A percentile compares a stretch with the other conserved stretches of the same genome.
Conservation (phyloP, 2,888 invertebrate genomes). For the Clusia tigrina region DNA sequence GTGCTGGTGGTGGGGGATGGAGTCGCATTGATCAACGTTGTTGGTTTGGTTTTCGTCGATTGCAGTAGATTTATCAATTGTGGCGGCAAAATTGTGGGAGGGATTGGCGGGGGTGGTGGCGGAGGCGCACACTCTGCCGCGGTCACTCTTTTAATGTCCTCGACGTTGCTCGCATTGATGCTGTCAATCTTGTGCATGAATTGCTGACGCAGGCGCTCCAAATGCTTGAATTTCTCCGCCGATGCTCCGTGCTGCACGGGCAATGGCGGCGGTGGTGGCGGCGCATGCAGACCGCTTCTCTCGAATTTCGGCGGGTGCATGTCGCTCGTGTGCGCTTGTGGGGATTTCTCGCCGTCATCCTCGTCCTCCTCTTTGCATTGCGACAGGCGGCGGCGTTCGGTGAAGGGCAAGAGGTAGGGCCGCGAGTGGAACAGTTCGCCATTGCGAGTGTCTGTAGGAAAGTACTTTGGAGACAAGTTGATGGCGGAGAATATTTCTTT, state of each 20-base stretch:
- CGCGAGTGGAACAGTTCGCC: slow-evolving; percentile 52
- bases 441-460: slow-evolving; percentile 42
- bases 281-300: slow-evolving; percentile 27
- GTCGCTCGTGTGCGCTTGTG: slow-evolving; percentile 35
- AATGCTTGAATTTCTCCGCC: slow-evolving; percentile 57
- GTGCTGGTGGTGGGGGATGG: neutral
- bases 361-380: slow-evolving; percentile 88
- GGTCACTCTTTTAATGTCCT: slow-evolving; percentile 47
- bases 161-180: slow-evolving; percentile 60
- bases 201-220: slow-evolving; percentile 58
- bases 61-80: slow-evolving; percentile 54
- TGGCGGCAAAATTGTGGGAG: slow-evolving; percentile 47
- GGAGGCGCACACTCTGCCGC: slow-evolving; percentile 51
- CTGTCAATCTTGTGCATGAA: slow-evolving; percentile 63
- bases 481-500: slow-evolving; percentile 38
- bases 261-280: slow-evolving; percentile 54
- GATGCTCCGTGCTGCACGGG: slow-evolving; percentile 51
- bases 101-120: slow-evolving; percentile 60
- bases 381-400: slow-evolving; percentile 74
- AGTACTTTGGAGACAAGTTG: slow-evolving; percentile 42
- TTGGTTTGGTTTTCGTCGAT: neutral
- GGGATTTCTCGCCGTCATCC: slow-evolving; percentile 65
- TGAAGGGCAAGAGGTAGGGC: slow-evolving; percentile 66
- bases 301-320: slow-evolving; percentile 31
- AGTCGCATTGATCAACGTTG: slow-evolving; percentile 25